Evolutionary conservation across 2,888 invertebrate species (phyloP).

Genomic region (Spilosoma lubricipeda): DNA sequence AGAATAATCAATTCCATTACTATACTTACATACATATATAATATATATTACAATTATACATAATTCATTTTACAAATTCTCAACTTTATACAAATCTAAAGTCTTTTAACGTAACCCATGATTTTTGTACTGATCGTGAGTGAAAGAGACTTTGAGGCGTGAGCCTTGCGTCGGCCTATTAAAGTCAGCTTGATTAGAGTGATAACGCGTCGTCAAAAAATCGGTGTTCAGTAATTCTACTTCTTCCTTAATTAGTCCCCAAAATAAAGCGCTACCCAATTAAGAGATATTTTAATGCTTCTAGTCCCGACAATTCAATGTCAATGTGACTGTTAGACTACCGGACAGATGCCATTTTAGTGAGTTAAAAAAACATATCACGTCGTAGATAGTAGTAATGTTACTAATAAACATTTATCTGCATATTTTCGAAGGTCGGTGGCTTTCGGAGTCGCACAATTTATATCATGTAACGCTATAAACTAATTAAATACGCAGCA

Average conservation of each 20-base stretch:
- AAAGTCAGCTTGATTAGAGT: no score
- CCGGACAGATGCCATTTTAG: neutral
- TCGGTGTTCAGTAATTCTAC: no score
- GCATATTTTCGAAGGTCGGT: conserved; percentile 54
- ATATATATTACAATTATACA: no score
- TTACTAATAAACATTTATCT: conserved; percentile 61
- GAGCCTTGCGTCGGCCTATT: no score
- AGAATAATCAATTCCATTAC: conserved; percentile 6
- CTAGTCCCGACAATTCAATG: neutral
- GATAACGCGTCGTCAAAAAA: no score
- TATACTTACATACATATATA: no score
- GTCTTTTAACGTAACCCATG: neutral
- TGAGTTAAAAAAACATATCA: conserved; percentile 13
- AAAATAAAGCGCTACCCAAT: neutral
- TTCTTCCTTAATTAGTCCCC: neutral
- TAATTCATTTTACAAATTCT: neutral
- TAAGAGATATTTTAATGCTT: neutral
- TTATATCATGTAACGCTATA: conserved; percentile 75
- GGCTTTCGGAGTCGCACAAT: conserved; percentile 64
- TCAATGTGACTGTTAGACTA: neutral
- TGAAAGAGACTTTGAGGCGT: neutral
- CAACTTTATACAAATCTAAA: neutral
- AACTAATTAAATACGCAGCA: conserved; percentile 80
- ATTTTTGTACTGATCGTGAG: neutral
- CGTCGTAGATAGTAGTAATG: conserved; percentile 17